A percentile compares a stretch with the other conserved stretches of the same genome.
Evolutionary conservation across 2,888 invertebrate genomes (phyloP).

Genomic region (Apamea epomidion): DNA sequence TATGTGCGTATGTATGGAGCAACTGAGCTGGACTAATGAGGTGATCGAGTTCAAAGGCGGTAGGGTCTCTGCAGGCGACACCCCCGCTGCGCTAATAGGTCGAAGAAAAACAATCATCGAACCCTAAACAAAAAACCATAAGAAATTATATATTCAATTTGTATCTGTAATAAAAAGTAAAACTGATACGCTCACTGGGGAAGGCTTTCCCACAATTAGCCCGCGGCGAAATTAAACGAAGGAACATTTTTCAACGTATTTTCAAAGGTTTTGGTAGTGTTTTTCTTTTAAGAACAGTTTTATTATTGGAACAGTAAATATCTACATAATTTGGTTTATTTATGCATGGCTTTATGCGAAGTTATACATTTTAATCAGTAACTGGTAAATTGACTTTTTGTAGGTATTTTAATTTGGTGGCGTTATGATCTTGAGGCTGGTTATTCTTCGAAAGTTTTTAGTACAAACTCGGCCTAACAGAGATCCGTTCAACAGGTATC

Average conservation of each 20-base stretch:
- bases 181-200: slow-evolving; percentile 47
- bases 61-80: slow-evolving; percentile 81
- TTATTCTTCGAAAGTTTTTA: background rate
- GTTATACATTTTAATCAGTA: slow-evolving; percentile 47
- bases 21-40: slow-evolving; percentile 87
- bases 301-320: slow-evolving; percentile 30
- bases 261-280: slow-evolving; percentile 21
- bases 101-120: slow-evolving; percentile 44
- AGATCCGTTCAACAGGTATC: slow-evolving; percentile 9
- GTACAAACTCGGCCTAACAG: background rate
- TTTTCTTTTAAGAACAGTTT: slow-evolving; percentile 25
- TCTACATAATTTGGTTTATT: slow-evolving; percentile 34
- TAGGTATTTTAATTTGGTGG: slow-evolving; percentile 9
- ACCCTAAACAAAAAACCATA: slow-evolving; percentile 1
- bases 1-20: slow-evolving; percentile 81
- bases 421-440: background rate
- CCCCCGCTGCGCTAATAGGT: slow-evolving; percentile 78
- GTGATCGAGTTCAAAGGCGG: slow-evolving; percentile 88
- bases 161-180: slow-evolving; percentile 26
- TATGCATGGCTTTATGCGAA: slow-evolving; percentile 24
- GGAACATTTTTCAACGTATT: slow-evolving; percentile 33
- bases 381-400: slow-evolving; percentile 27
- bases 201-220: slow-evolving; percentile 53
- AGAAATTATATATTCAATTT: slow-evolving; percentile 33
- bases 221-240: slow-evolving; percentile 45